phyloP scores from a whole-genome alignment of 2,113 vertebrate species.

The Harpagus bidentatus region DNA sequence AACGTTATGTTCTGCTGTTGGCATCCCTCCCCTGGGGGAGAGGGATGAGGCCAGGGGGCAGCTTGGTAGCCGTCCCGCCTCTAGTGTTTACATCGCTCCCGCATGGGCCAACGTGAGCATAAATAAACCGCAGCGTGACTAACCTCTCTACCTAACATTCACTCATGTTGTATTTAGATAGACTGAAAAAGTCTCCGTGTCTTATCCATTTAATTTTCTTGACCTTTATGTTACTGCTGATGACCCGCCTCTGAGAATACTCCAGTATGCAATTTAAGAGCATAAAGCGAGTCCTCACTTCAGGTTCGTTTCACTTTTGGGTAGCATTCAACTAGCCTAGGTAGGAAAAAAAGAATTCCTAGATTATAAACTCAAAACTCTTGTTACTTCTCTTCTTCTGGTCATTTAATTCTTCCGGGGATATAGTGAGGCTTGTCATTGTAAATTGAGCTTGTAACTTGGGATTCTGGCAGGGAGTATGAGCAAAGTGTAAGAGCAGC shows the following conservation, averaged over 20 bases:
- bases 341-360: neutral
- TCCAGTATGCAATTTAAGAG: neutral
- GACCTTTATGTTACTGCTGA: neutral
- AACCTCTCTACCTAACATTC: slow-evolving; percentile 2
- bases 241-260: neutral
- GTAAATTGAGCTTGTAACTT: neutral
- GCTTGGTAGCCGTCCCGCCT: neutral
- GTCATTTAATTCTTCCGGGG: neutral
- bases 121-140: slow-evolving; percentile 29
- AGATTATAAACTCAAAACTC: neutral
- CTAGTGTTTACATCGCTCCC: neutral
- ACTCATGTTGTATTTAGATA: neutral
- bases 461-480: neutral
- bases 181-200: neutral
- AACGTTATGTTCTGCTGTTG: rapidly evolving
- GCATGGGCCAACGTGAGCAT: neutral
- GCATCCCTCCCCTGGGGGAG: neutral
- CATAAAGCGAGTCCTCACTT: neutral
- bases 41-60: neutral
- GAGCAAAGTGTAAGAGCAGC: neutral
- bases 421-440: neutral
- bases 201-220: neutral
- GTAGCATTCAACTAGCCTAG: neutral
- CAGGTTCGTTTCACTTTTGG: neutral
- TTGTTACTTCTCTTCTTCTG: neutral